Percentiles rank a stretch among this genome's conserved stretches.
These are phyloP conservation scores for Rhinichthys osculus DNA, from an alignment of 2,797 vertebrate species.

Conservation along the genomic window DNA sequence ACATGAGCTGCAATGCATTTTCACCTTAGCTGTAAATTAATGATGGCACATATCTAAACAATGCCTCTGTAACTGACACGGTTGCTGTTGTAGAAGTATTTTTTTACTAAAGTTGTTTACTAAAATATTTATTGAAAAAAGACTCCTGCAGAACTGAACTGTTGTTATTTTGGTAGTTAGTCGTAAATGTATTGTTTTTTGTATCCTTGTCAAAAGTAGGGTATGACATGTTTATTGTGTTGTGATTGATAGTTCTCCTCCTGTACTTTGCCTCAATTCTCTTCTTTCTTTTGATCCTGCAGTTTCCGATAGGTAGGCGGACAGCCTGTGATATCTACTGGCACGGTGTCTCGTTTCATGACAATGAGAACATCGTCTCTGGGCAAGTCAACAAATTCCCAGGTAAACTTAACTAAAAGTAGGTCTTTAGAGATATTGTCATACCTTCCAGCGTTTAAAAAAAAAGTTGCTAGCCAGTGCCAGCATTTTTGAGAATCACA, in stretches of 20 bases:
- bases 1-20: background rate
- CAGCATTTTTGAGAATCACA: background rate
- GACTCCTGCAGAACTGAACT: background rate
- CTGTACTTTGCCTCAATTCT: constrained; percentile 16
- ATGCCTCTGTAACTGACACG: background rate
- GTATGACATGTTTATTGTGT: constrained; percentile 13
- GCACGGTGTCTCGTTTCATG: constrained; percentile 96
- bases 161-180: constrained; percentile 12
- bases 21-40: background rate
- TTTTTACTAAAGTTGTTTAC: background rate
- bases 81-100: background rate
- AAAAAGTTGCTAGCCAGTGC: background rate
- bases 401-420: constrained; percentile 78
- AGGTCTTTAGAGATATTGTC: background rate
- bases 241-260: constrained; percentile 12
- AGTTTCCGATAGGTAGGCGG: constrained; percentile 92
- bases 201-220: background rate
- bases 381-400: constrained; percentile 99
- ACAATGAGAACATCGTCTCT: constrained; percentile 88
- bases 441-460: background rate
- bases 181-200: background rate
- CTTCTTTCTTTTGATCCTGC: constrained; percentile 15
- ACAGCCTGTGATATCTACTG: constrained; percentile 96
- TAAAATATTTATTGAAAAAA: background rate
- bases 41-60: background rate